Base-by-base conservation (phyloP, 2,888 invertebrate species). In the Polymixis flavicincta region DNA sequence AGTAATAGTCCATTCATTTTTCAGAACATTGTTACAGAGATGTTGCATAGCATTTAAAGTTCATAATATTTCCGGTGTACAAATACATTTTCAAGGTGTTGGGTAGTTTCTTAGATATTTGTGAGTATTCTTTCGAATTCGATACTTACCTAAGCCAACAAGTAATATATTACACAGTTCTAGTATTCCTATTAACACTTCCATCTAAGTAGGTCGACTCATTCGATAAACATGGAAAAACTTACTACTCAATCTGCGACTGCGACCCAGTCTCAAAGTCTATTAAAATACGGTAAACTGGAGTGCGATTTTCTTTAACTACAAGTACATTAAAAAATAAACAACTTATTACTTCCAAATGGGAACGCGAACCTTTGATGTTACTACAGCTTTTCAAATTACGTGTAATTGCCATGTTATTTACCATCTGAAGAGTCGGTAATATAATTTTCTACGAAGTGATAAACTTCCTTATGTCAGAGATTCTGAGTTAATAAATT, bases 351-450 rank as follows among this genome's bases (percentile, higher is more conserved):
- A 32, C 45, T 61, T 48, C 37, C 25, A 28, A 82, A 78, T 70
- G 52, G 52, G 71, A 55, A 37, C 76, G 28, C 42, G 55, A 59
- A 65, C 67, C 54, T 83, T 80, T 82, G 76, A 80, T 76, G 67
- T 82, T 32, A 45, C 11, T 45, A 32, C 28, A 83, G 66, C 66
- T 54, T 79, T 70, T 83, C 5, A 60, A 61, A 76, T 83, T 32
- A 76, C 61, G 66, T 79, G 28, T 83, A 74, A 74, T 71, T 74
- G 67, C 57, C 59, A 48, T 67, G 37, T 71, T 83, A 75, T 69
- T 74, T 74, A 55, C 50, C 22, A 64, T 76, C 45, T 28, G 54
- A 69, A 66, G 42, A 71, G 25, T 57, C n/a, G 17, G 28, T 78
- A 28, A 65, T 68, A 73, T 61, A 0, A 48, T 68, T 68, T 74